Evolutionary conservation across 2,797 vertebrate genomes (phyloP).

Genomic region (Labroides dimidiatus): DNA sequence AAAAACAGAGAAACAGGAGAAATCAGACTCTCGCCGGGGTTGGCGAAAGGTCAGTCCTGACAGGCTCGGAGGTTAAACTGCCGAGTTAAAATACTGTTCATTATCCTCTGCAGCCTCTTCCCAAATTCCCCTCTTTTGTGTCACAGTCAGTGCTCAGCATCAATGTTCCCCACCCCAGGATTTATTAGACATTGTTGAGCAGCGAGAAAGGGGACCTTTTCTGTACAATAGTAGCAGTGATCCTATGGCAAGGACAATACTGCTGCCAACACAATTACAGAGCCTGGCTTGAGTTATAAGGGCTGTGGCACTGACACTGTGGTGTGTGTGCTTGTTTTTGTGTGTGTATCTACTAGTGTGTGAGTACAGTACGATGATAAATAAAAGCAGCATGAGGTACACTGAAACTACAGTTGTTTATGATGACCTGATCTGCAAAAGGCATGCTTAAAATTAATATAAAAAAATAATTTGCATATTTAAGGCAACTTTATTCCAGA

Average conservation of each 20-base stretch:
- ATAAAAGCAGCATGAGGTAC: slow-evolving; percentile 58
- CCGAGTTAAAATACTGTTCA: slow-evolving; percentile 99
- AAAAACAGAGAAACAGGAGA: slow-evolving; percentile 84
- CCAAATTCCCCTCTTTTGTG: slow-evolving; percentile 97
- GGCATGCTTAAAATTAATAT: slow-evolving; percentile 48
- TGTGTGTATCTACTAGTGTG: slow-evolving; percentile 24
- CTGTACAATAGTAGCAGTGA: slow-evolving; percentile 85
- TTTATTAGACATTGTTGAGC: slow-evolving; percentile 96
- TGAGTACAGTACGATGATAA: slow-evolving; percentile 57
- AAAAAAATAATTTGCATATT: slow-evolving; percentile 65
- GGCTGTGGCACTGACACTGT: slow-evolving; percentile 64
- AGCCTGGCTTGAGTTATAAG: slow-evolving; percentile 76
- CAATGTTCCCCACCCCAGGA: slow-evolving; percentile 93
- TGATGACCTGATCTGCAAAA: slow-evolving; percentile 51
- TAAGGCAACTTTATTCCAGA: slow-evolving; percentile 53
- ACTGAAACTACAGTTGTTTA: slow-evolving; percentile 57
- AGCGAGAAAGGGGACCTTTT: slow-evolving; percentile 84
- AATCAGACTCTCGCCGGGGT: slow-evolving; percentile 98
- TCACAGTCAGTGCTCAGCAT: slow-evolving; percentile 93
- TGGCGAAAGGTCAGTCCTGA: slow-evolving; percentile 99
- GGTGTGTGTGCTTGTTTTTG: slow-evolving; percentile 5
- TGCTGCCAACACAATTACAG: slow-evolving; percentile 81
- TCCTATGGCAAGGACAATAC: slow-evolving; percentile 83
- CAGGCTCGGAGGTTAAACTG: slow-evolving; percentile 99
- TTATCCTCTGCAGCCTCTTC: slow-evolving; percentile 95